Evolutionary conservation across 2,797 vertebrate species (phyloP), one percentile per base, ranked within the genome.

Genomic region (Threskiornis aethiopicus): DNA sequence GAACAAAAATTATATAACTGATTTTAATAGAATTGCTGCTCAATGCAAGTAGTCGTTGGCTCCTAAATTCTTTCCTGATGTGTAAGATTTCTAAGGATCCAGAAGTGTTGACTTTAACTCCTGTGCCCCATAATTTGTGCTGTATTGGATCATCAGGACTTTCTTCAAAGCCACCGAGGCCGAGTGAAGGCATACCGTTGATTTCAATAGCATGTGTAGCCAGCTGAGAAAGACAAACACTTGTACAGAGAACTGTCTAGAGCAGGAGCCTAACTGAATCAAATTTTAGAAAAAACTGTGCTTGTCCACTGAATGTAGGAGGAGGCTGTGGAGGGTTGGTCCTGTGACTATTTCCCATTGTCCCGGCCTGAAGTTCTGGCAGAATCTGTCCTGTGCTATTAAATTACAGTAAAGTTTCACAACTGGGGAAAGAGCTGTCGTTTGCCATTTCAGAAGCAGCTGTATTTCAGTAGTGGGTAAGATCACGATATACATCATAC

Each of bases 401-500:
- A 57, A 69, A 59, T 83, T 70, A 37, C 51, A 55, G 52, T 31
- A 9, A 77, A 61, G 19, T 75, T 84, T 92, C 57, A 65, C 35
- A 61, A 14, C 5, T 71, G 24, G n/a, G 49, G 19, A 58, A 75
- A 35, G 51, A 86, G n/a, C 37, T 89, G 21, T 31, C 13, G 1
- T 59, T 83, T 82, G 77, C 65, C 37, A 28, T 82, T 86, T 81
- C 37, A 57, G 58, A 54, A 76, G 26, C 35, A 84, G 28, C 19
- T 83, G 13, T 31, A 21, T 79, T 75, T 82, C 55, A 75, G 61
- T 47, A 46, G 42, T 8, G 11, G 33, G 9, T 62, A 31, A 51
- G 76, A 72, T 82, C 57, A n/a, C 0, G 0, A 19, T 61, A 35
- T 6, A 10, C 3, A 0, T 42, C 4, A 0, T 69, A 46, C 39